These are phyloP conservation scores for Lynx canadensis DNA, from an alignment of 2,113 vertebrate species.

Conservation along the genomic window DNA sequence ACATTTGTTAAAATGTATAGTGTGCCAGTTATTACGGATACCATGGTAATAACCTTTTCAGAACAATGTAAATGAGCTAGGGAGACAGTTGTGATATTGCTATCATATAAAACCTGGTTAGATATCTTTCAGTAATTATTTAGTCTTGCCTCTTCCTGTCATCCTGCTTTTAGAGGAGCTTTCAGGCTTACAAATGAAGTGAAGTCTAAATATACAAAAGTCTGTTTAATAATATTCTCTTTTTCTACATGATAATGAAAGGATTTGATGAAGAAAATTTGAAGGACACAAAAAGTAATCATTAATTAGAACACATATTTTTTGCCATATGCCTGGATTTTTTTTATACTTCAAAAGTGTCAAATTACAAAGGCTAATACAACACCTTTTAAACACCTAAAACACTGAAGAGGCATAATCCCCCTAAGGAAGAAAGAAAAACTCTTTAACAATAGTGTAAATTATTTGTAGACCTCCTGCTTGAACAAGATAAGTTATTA, in stretches of 20 bases:
- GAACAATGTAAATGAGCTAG: background rate
- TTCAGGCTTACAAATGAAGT: constrained; percentile 19
- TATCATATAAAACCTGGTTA: background rate
- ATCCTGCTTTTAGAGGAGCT: constrained; percentile 8
- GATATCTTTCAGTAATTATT: constrained; percentile 44
- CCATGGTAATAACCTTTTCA: background rate
- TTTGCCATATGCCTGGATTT: background rate
- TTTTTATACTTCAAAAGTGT: constrained; percentile 58
- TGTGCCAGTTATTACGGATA: background rate
- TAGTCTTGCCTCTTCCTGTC: background rate
- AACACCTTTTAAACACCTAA: constrained; percentile 35
- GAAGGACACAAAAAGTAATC: background rate
- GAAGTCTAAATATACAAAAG: background rate
- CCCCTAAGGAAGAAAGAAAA: constrained; percentile 35
- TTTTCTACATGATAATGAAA: constrained; percentile 31
- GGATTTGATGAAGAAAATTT: background rate
- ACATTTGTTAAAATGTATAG: background rate
- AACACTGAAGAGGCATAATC: background rate
- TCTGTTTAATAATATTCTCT: constrained; percentile 20
- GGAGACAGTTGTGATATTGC: background rate
- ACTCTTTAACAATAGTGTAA: constrained; percentile 62
- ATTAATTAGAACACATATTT: constrained; percentile 43
- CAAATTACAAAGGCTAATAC: constrained; percentile 42
- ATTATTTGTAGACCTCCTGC: constrained; percentile 58
- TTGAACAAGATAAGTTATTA: constrained; percentile 55